These are phyloP conservation scores for Gymnothorax javanicus DNA, from an alignment of 2,797 vertebrate genomes.

Conservation along the genomic window DNA sequence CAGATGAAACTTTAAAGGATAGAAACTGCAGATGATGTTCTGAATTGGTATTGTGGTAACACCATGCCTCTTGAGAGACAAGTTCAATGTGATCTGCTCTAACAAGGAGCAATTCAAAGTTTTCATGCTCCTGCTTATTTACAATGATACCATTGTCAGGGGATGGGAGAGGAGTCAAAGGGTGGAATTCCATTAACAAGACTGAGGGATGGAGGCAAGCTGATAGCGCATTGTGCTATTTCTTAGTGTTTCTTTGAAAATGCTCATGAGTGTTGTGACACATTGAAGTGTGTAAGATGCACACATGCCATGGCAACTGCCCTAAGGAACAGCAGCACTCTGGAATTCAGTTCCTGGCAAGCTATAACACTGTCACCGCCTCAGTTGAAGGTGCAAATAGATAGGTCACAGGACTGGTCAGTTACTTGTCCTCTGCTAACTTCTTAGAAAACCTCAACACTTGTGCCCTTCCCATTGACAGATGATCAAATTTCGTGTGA, in stretches of 20 bases:
- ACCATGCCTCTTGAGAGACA: not conserved
- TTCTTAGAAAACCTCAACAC: not conserved
- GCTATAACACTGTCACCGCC: not conserved
- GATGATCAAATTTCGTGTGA: too few species aligned
- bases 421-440: not conserved
- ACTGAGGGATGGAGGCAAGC: not conserved
- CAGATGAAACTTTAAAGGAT: not conserved
- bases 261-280: not conserved
- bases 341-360: not conserved
- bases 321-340: not conserved
- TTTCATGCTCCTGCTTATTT: not conserved
- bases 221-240: not conserved
- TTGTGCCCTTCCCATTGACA: too few species aligned
- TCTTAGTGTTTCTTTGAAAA: not conserved
- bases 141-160: conserved; percentile 3
- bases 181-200: conserved; percentile 5
- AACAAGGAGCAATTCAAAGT: not conserved
- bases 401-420: not conserved
- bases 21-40: not conserved
- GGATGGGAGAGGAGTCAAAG: not conserved
- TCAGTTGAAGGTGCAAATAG: not conserved
- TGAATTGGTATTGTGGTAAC: not conserved
- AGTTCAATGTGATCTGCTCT: not conserved
- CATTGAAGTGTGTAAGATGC: not conserved
- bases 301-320: not conserved